These are phyloP conservation scores for Mola mola DNA, from an alignment of 2,113 vertebrate species.

Conservation along the genomic window DNA sequence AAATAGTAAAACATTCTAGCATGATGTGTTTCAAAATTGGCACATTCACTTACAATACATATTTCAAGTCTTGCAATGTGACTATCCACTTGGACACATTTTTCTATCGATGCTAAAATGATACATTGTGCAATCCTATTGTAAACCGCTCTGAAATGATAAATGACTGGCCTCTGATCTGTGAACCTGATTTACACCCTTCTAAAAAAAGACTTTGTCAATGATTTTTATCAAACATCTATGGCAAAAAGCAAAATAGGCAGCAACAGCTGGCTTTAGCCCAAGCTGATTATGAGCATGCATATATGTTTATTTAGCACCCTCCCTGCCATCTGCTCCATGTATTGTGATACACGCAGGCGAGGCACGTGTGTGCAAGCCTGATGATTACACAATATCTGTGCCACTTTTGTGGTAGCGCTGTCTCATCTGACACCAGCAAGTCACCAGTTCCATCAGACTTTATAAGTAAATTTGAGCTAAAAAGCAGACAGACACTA, in stretches of 20 bases:
- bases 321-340: slow-evolving; percentile 75
- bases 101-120: too few species aligned
- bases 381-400: slow-evolving; percentile 73
- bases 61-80: too few species aligned
- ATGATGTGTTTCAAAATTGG: too few species aligned
- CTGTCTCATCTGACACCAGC: slow-evolving; percentile 57
- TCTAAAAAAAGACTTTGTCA: neutral
- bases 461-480: neutral
- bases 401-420: slow-evolving; percentile 29
- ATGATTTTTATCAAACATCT: slow-evolving; percentile 32
- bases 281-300: slow-evolving; percentile 65
- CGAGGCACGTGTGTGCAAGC: slow-evolving; percentile 58
- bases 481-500: slow-evolving; percentile 23
- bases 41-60: too few species aligned
- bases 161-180: neutral
- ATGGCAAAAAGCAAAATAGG: slow-evolving; percentile 38
- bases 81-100: too few species aligned
- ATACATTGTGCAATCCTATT: neutral
- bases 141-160: too few species aligned
- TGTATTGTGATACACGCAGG: slow-evolving; percentile 70
- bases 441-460: slow-evolving; percentile 34
- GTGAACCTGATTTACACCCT: slow-evolving; percentile 11
- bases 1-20: too few species aligned
- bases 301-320: slow-evolving; percentile 78
- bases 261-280: slow-evolving; percentile 70